Evolutionary conservation across 2,113 vertebrate species (phyloP).

Genomic region (Stigmatopora nigra): DNA sequence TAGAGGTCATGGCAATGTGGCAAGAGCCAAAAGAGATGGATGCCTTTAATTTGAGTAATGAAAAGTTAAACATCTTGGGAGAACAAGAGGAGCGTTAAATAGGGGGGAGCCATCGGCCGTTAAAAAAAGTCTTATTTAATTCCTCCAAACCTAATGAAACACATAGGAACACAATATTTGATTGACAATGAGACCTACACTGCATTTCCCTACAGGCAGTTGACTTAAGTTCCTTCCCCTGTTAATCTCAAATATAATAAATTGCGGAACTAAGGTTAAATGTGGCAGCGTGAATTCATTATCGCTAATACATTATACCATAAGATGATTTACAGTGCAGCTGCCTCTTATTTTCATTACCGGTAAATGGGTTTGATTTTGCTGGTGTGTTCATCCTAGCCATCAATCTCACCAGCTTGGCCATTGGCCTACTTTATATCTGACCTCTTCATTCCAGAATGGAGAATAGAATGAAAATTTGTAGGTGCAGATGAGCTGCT

Average conservation of each 20-base stretch:
- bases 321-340: constrained; percentile 72
- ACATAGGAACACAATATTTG: constrained; percentile 69
- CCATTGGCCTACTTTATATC: constrained; percentile 61
- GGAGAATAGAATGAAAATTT: constrained; percentile 57
- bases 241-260: constrained; percentile 78
- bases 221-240: constrained; percentile 71
- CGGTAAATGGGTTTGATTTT: constrained; percentile 65
- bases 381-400: constrained; percentile 38
- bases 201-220: constrained; percentile 72
- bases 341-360: constrained; percentile 70
- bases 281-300: constrained; percentile 74
- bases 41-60: constrained; percentile 77
- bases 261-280: constrained; percentile 78
- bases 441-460: constrained; percentile 62
- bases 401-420: constrained; percentile 62
- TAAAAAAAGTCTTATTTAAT: constrained; percentile 75
- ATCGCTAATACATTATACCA: constrained; percentile 72
- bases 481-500: constrained; percentile 44
- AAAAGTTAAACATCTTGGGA: constrained; percentile 75
- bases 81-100: constrained; percentile 65
- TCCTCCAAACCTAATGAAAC: constrained; percentile 70
- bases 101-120: constrained; percentile 56
- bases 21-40: constrained; percentile 70
- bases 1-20: constrained; percentile 72
- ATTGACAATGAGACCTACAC: constrained; percentile 70